A percentile compares a stretch with the other conserved stretches of the same genome.
Conservation (phyloP, 2,888 invertebrate species). For the Epinotia ramella region DNA sequence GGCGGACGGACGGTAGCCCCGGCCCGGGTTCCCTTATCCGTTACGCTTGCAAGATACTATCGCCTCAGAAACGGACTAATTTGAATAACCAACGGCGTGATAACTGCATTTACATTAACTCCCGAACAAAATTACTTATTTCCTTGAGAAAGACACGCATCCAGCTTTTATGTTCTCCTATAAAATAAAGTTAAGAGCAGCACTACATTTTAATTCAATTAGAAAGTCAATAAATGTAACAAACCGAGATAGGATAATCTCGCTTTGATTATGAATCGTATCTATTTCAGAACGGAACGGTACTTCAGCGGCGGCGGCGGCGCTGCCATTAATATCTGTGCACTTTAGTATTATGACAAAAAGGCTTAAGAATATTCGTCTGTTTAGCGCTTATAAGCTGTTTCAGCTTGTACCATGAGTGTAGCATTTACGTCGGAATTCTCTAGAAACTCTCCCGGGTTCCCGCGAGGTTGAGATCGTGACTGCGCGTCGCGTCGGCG, state of each 20-base stretch:
- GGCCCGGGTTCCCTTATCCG: constrained; percentile 77
- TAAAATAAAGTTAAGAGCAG: constrained; percentile 4
- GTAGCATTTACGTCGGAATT: constrained; percentile 82
- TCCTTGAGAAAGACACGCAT: constrained; percentile 57
- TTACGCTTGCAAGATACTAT: constrained; percentile 70
- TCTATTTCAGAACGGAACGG: constrained; percentile 53
- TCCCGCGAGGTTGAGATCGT: constrained; percentile 83
- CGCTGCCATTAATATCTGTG: constrained; percentile 77
- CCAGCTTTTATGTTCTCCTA: constrained; percentile 3
- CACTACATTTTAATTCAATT: constrained; percentile 44
- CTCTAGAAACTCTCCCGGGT: constrained; percentile 80
- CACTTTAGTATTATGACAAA: neutral
- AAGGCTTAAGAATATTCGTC: constrained; percentile 12
- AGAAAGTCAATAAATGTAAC: constrained; percentile 55
- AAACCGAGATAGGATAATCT: constrained; percentile 45
- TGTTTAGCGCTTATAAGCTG: neutral
- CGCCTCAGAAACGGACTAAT: constrained; percentile 72
- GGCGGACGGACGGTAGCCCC: constrained; percentile 67
- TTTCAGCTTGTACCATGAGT: constrained; percentile 38
- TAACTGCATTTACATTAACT: constrained; percentile 67
- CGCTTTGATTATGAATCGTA: constrained; percentile 33
- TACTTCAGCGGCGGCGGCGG: constrained; percentile 67
- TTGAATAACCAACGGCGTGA: constrained; percentile 70
- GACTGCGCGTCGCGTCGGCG: constrained; percentile 81
- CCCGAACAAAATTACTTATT: constrained; percentile 63